These are phyloP conservation scores for Scomberomorus guttatus DNA, from an alignment of 2,797 vertebrate genomes.

Conservation along the genomic window DNA sequence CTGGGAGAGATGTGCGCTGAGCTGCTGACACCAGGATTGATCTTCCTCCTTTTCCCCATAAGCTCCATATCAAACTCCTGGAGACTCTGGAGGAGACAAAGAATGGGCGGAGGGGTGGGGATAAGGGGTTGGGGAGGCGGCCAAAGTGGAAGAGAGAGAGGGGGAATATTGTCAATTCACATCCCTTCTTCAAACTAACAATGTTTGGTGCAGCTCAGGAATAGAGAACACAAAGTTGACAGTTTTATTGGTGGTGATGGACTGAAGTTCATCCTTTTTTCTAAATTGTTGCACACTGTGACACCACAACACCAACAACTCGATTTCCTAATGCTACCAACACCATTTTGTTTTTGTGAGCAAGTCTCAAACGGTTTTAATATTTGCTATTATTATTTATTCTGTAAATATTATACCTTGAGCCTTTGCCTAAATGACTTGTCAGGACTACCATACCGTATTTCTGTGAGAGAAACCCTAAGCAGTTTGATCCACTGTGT, in stretches of 20 bases:
- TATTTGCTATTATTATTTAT: not conserved
- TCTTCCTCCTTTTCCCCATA: conserved; percentile 89
- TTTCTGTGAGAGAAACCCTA: conserved; percentile 7
- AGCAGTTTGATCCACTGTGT: not conserved
- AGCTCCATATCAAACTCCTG: conserved; percentile 92
- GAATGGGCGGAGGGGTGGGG: conserved; percentile 45
- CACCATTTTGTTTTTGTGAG: not conserved
- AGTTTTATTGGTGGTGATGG: conserved; percentile 43
- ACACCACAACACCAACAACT: conserved; percentile 14
- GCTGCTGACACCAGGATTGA: conserved; percentile 93
- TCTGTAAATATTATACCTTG: conserved; percentile 8
- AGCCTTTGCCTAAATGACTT: conserved; percentile 4
- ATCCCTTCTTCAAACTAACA: conserved; percentile 73
- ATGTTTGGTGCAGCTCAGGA: conserved; percentile 57
- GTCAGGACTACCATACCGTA: not conserved
- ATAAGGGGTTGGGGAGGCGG: conserved; percentile 37
- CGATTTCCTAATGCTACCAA: not conserved
- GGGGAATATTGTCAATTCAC: conserved; percentile 70
- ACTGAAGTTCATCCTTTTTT: conserved; percentile 41
- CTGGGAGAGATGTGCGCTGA: conserved; percentile 93
- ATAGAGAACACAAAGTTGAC: conserved; percentile 56
- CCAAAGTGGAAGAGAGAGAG: conserved; percentile 22
- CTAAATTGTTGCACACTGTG: conserved; percentile 46
- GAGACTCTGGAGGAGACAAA: conserved; percentile 85
- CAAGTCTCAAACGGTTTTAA: not conserved